These are phyloP conservation scores for Paguma larvata DNA, from an alignment of 2,797 vertebrate species.

Conservation along the genomic window DNA sequence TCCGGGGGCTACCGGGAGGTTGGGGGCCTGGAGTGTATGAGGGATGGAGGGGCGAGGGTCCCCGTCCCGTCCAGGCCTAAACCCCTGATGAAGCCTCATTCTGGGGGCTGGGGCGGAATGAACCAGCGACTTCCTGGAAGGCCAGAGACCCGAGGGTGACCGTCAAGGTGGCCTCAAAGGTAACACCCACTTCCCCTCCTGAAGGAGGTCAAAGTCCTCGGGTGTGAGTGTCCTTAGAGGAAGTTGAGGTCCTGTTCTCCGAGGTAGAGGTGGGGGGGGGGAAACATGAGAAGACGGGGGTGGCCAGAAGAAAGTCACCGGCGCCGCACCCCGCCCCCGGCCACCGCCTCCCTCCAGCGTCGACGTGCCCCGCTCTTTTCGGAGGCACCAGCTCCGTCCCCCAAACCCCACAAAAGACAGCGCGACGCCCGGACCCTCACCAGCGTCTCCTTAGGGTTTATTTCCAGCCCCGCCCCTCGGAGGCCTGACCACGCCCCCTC, in stretches of 20 bases:
- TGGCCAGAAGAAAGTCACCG: background rate
- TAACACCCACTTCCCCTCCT: background rate
- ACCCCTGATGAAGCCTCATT: background rate
- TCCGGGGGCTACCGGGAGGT: background rate
- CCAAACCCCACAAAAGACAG: background rate
- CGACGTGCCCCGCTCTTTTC: background rate
- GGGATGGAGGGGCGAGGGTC: background rate
- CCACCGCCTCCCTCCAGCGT: rapidly evolving
- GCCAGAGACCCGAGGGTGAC: background rate
- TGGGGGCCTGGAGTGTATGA: background rate
- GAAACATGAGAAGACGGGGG: background rate
- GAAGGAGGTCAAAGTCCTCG: background rate
- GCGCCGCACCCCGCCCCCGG: too few relatives aligned
- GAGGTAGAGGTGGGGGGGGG: background rate
- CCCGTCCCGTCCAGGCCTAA: background rate
- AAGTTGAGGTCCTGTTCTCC: background rate
- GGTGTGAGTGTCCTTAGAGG: background rate
- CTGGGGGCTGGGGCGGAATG: rapidly evolving
- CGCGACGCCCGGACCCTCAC: rapidly evolving
- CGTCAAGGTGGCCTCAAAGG: background rate
- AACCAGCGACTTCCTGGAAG: background rate
- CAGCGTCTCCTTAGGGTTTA: background rate
- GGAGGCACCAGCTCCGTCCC: background rate
- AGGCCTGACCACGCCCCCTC: background rate
- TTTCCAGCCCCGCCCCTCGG: background rate